Base-by-base conservation (phyloP, 2,888 invertebrate genomes). In the Parapristionchus giblindavisi region DNA sequence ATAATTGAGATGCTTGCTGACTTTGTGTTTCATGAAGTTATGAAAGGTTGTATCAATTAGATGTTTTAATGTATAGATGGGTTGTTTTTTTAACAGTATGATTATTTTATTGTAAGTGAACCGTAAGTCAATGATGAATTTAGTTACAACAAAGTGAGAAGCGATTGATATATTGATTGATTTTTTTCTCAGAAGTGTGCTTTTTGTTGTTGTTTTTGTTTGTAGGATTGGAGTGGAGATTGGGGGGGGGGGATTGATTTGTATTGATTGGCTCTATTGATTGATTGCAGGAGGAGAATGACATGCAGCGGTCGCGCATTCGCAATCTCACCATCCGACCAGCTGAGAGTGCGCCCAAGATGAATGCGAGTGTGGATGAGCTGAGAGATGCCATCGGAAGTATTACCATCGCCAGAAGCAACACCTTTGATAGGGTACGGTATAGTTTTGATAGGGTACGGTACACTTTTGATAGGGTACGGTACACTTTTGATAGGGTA, bases 331-430 rank as follows among this genome's bases (percentile, higher is more conserved):
- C 80, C 2, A 83, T 83, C 65, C 71, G 76, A 56, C 81, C 81
- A 2, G 79, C 78, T 0, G 82, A 82, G 48, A 66, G 54, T 6
- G 61, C 73, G 14, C 43, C 73, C 34, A 73, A 73, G 61, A 36
- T 68, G 38, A 80, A 83, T 56, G 78, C 81, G 14, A 84, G 82
- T 24, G 80, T 83, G 56, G 87, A 87, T 66, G 87, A 87, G 58
- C 74, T 87, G 52, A 63, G 86, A 40, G 84, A 81, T 58, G 87
- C 86, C 11, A 82, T 87, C 40, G 87, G 85, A 0, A 81, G 81
- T 68, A 83, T 87, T n/a, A 77, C 82, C 2, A 51, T 87, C 40
- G 81, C 81, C 43, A 75, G 83, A 70, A 85, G 84, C 72, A 81
- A 80, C 63, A 87, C 85, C 27, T 85, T 86, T 71, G 85, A 85